Evolutionary conservation across 2,113 vertebrate genomes (phyloP), one percentile per base, ranked within the genome.

Genomic region (Phycodurus eques): DNA sequence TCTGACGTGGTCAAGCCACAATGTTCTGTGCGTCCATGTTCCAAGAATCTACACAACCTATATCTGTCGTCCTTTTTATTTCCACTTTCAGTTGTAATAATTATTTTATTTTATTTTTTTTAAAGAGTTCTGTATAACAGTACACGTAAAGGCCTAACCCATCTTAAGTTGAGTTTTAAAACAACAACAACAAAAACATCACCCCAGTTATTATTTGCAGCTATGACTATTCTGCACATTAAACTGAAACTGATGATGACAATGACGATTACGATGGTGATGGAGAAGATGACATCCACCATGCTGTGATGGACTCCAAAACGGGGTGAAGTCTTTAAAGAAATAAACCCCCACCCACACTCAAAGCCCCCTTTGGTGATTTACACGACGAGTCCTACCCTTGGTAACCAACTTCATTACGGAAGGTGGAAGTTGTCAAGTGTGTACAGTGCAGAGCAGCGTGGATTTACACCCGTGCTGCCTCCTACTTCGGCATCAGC

Each of bases 371-470:
- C 6, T 31, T 31, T 66, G 64, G 57, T 59, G 75, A 78, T 75
- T 59, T 39, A 35, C 60, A 49, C 51, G 2, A 9, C 63, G 57
- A 15, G 44, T 12, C 44, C 64, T 70, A 83, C 47, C 65, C 67
- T 33, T 72, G 46, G 68, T 63, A 70, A 80, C 68, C 79, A 85
- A 74, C 79, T 80, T 81, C 67, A 76, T 69, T 69, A 69, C 33
- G 57, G 73, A 77, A 57, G 74, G 67, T 82, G 80, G 77, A 82
- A 83, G 73, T 81, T 79, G 77, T 77, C 83, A 67, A 47, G 15
- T 72, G 68, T 74, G 51, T 72, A 54, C 33, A 68, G 68, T 61
- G 74, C 15, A 61, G 31, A 70, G 63, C 79, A 39, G 76, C n/a
- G 70, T 70, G 61, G 70, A 82, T 82, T 68, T 82, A 75, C 80